Evolutionary conservation across 2,113 vertebrate genomes (phyloP), one percentile per base, ranked within the genome.

Genomic region (Ondatra zibethicus): DNA sequence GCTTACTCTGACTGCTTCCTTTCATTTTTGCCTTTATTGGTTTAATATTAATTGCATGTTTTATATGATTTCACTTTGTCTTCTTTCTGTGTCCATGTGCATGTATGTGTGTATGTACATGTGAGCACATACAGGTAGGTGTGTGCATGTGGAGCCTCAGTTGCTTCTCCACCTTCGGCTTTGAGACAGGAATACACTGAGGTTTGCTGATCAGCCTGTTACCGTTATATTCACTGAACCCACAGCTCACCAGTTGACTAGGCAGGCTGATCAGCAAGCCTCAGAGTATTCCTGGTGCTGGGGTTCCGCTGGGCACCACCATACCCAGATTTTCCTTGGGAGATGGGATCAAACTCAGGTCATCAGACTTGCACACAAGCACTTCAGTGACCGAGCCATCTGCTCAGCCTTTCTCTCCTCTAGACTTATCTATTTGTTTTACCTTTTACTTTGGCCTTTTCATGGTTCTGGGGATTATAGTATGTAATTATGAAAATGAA

Each of bases 61-160:
- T 52, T 95, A 29, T 63, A 58, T 55, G 17, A 65, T 63, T 95
- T 91, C 3, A 89, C 91, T 78, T 90, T 68, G 45, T 94, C 45
- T 94, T 42, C 29, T 78, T 95, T 76, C 58, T 52, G 84, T 70
- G 85, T 87, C 16, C 36, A 31, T 70, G 85, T 27, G 45, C 31
- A 42, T 50, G 42, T 45, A 9, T 52, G 9, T 70, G 65, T 52
- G 84, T 29, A 65, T 47, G 19, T 8, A 6, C 12, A 50, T 78
- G 14, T 33, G 47, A 47, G 76, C 14, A 50, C 25, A 52, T 47
- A 77, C 29, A 1, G n/a, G 31, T 12, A 1, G n/a, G 31, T 12
- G 19, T 80, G 33, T 17, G 16, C 1, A 78, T 50, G 76, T 45
- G 42, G 8, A 36, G 7, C 29, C 33, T 87, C 45, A 50, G 13